Evolutionary conservation across 2,888 invertebrate species (phyloP), one percentile per base, ranked within the genome.

Genomic region (Leptarthrus brevirostris): DNA sequence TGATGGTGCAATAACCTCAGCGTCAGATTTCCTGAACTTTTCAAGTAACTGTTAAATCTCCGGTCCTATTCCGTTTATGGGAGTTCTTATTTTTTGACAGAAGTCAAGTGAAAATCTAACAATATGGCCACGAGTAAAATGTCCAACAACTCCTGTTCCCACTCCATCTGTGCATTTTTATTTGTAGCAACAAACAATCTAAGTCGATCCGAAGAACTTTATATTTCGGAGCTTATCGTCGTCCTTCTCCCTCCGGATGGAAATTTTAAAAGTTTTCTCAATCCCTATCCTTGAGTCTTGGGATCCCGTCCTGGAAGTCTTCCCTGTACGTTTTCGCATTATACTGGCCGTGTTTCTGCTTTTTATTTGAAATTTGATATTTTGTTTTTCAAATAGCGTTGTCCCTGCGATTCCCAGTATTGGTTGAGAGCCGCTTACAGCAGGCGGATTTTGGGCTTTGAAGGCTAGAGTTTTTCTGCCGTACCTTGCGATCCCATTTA

Each of bases 1-100:
- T 56, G 56, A 56, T 56, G 56, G 56, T 56, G 56, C 56, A 56
- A 30, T 56, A 56, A 56, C 30, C 34, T 34, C 14, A 24, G 30
- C 30, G 16, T 26, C 14, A 56, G 5, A 20, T 14, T 30, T 30
- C 3, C 16, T 1, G 8, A 30, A n/a, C 56, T 16, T 26, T n/a
- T 20, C 22, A 5, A 30, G 30, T 20, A 3, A 2, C 30, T 1
- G n/a, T 30, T 2, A 56, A 34, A 30, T 30, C n/a, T 30, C n/a
- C 16, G 30, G 14, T 54, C 54, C 26, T 6, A 22, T 54, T 24
- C n/a, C 26, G 5, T 54, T 54, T 54, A 54, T 22, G 22, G 18
- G 4, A 22, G 1, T 22, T n/a, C 18, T 34, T 56, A 30, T 40
- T 12, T n/a, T 40, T 40, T 40, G 56, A 56, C 30, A 30, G 56